Percentiles rank a stretch among this genome's conserved stretches.
Evolutionary conservation across 2,113 vertebrate genomes (phyloP).

Genomic region (Prionailurus bengalensis): DNA sequence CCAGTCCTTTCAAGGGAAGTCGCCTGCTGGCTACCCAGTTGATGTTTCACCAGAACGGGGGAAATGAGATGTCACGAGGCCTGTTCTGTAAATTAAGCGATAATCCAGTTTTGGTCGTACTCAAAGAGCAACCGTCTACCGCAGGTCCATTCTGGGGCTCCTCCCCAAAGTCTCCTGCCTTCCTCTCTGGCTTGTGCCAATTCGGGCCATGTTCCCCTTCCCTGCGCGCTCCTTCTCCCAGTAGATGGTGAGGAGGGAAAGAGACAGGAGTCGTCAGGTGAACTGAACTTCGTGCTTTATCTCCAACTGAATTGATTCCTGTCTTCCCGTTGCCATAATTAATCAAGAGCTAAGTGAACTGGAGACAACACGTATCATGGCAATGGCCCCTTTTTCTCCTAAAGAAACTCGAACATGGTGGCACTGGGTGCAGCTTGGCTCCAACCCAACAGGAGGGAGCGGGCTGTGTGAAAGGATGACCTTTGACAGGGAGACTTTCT

Average conservation of each 20-base stretch:
- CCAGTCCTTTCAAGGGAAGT: not conserved
- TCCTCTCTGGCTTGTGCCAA: not conserved
- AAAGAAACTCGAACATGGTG: not conserved
- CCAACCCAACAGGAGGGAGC: constrained; percentile 80
- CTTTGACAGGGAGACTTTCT: constrained; percentile 83
- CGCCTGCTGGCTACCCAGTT: not conserved
- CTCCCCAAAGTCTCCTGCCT: not conserved
- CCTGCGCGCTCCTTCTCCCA: not conserved
- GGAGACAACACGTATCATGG: not conserved
- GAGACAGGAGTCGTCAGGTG: not conserved
- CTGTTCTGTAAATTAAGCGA: not conserved
- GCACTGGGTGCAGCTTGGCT: constrained; percentile 66
- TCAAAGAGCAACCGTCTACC: not conserved
- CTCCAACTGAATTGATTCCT: not conserved
- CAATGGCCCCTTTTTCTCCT: constrained; percentile 24
- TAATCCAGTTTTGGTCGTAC: not conserved
- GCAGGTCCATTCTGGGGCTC: not conserved
- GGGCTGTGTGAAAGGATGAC: constrained; percentile 76
- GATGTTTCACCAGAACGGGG: not conserved
- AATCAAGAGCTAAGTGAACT: not conserved
- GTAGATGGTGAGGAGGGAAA: not conserved
- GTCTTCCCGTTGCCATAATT: constrained; percentile 31
- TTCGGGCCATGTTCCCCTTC: not conserved
- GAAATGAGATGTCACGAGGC: not conserved
- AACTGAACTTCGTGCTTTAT: not conserved